Base-by-base conservation (phyloP, 37 sponge, comb jelly and placozoan species). In the Chondrilla cf. caribensis region DNA sequence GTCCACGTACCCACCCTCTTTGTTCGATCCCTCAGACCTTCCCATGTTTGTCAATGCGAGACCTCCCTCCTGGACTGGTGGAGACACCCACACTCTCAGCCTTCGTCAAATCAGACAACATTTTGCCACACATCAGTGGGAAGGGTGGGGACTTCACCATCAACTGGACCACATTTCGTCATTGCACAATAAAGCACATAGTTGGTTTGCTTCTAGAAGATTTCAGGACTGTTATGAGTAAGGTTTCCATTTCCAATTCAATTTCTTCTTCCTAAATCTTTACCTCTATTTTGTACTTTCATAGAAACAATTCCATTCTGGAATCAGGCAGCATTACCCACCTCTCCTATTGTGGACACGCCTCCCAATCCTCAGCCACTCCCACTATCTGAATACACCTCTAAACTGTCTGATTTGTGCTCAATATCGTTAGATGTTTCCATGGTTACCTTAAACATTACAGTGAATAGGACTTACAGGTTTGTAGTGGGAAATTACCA, bases 81-180 rank as follows among this genome's bases (percentile, higher is more conserved):
- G 81, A 80, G 9, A 59, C 40, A 38, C 65, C 81, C 5, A 32
- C 60, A 14, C 26, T 80, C 8, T 29, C 64, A 19, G 64, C 15
- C 6, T 28, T n/a, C 29, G 22, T 62, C 18, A n/a, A 62, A n/a
- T 7, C 29, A 62, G 7, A n/a, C 22, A 15, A 62, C 29, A 28
- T 15, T 38, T 7, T 66, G 36, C 37, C 83, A 84, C 58, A 77
- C 29, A 26, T 85, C 7, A n/a, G 51, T 32, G 79, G 81, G 41
- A 58, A 18, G 24, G 70, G 81, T 15, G 32, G 37, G 11, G 51
- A 83, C 37, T 8, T 84, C 70, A 32, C 66, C 14, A 54, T 84
- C 0, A 79, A 81, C 75, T 91, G 92, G 92, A 82, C 31, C 79
- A 73, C 88, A 22, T 80, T 85, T 29, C 19, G 38, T 28, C 92